A percentile compares a stretch with the other conserved stretches of the same genome.
phyloP scores from a whole-genome alignment of 2,113 vertebrate species.

The Leptobrachium ailaonicum region DNA sequence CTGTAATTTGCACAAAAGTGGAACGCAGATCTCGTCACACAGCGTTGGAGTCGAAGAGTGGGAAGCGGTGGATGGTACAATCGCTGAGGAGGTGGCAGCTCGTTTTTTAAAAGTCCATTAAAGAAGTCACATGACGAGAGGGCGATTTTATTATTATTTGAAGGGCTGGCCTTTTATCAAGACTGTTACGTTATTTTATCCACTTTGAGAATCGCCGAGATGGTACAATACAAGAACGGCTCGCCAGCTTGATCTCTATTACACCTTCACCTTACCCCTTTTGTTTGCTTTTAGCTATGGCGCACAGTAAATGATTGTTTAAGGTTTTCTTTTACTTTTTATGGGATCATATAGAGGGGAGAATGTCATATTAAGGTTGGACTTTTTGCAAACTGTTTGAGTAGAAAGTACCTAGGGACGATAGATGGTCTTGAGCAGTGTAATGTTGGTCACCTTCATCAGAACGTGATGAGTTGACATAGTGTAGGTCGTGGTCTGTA shows the following conservation, averaged over 20 bases:
- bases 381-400: constrained; percentile 15
- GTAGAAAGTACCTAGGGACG: background rate
- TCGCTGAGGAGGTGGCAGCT: constrained; percentile 11
- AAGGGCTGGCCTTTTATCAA: constrained; percentile 47
- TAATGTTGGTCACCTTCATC: constrained; percentile 3
- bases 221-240: constrained; percentile 17
- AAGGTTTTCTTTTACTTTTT: constrained; percentile 19
- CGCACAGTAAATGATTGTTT: constrained; percentile 27
- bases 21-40: constrained; percentile 19
- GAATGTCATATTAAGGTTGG: constrained; percentile 21
- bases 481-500: background rate
- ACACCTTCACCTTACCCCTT: constrained; percentile 9
- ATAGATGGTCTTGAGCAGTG: constrained; percentile 1
- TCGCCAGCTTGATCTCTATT: constrained; percentile 5
- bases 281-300: constrained; percentile 36
- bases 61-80: constrained; percentile 8
- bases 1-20: constrained; percentile 47
- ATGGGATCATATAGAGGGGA: constrained; percentile 8
- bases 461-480: background rate
- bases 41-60: constrained; percentile 3
- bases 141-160: constrained; percentile 32
- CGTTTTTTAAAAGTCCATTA: background rate
- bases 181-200: constrained; percentile 47
- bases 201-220: constrained; percentile 20
- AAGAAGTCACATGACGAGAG: constrained; percentile 11